These are phyloP conservation scores for Hoplostethus mediterraneus DNA, from an alignment of 2,797 vertebrate genomes.

Conservation along the genomic window DNA sequence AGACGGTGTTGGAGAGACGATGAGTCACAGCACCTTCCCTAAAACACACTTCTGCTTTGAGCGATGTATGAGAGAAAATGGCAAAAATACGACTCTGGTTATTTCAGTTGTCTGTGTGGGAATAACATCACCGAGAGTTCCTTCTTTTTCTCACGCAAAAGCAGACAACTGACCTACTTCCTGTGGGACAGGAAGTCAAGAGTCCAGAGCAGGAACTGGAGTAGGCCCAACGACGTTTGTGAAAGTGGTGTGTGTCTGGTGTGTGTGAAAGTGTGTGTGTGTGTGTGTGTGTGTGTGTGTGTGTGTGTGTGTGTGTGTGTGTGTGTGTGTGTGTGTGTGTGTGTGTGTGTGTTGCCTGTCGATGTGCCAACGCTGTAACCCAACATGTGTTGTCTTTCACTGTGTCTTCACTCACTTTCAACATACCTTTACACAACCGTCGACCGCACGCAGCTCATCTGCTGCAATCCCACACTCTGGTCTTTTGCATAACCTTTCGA, in stretches of 20 bases:
- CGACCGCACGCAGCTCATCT: constrained; percentile 20
- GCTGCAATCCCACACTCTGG: constrained; percentile 60
- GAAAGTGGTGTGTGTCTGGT: constrained; percentile 19
- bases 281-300: too few relatives aligned
- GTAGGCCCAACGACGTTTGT: constrained; percentile 25
- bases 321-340: neutral
- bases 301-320: too few relatives aligned
- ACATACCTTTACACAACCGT: constrained; percentile 59
- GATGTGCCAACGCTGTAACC: constrained; percentile 30
- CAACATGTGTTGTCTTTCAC: constrained; percentile 33
- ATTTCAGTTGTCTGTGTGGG: constrained; percentile 74
- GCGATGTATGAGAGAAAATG: constrained; percentile 59
- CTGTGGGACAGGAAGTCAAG: constrained; percentile 36
- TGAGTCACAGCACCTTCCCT: constrained; percentile 65
- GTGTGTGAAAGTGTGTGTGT: constrained; percentile 37
- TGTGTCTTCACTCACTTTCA: constrained; percentile 69
- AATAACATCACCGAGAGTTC: constrained; percentile 78
- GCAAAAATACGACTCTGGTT: constrained; percentile 50
- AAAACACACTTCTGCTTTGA: constrained; percentile 75
- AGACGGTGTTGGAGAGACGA: constrained; percentile 53
- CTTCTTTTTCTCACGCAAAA: constrained; percentile 82
- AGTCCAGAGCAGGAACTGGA: constrained; percentile 36
- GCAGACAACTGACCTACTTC: constrained; percentile 54
- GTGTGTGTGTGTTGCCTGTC: too few relatives aligned
- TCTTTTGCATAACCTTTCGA: constrained; percentile 52